Evolutionary conservation across 1,140 invertebrate genomes (phyloP).

Genomic region (Oreohelix idahoensis): DNA sequence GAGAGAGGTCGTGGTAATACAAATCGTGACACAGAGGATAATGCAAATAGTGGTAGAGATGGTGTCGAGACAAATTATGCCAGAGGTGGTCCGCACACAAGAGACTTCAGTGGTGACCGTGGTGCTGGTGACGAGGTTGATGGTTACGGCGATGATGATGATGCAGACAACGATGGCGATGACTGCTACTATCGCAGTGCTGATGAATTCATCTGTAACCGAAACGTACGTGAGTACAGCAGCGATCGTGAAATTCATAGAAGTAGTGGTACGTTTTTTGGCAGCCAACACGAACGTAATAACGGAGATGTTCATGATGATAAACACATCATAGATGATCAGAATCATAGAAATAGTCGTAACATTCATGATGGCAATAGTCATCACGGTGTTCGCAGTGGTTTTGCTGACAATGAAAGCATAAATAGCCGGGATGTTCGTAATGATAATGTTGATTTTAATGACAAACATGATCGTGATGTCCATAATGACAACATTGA

Average conservation of each 20-base stretch:
- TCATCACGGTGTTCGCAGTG: background rate
- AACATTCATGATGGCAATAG: background rate
- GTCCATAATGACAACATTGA: background rate
- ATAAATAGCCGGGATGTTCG: background rate
- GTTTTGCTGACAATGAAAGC: background rate
- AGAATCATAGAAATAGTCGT: background rate
- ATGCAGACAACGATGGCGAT: background rate
- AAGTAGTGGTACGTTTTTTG: background rate
- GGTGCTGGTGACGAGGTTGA: background rate
- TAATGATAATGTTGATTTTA: background rate
- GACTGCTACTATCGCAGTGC: slow-evolving; percentile 14
- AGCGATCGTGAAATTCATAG: slow-evolving; percentile 67
- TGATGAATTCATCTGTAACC: slow-evolving; percentile 32
- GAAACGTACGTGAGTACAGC: background rate
- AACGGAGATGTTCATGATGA: background rate
- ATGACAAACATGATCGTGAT: background rate
- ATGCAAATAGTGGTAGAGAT: too few relatives aligned
- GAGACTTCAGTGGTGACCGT: background rate
- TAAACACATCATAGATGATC: background rate
- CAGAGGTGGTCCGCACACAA: too few relatives aligned
- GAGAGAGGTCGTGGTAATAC: background rate
- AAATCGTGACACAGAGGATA: background rate
- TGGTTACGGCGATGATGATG: slow-evolving; percentile 33
- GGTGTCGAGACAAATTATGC: too few relatives aligned
- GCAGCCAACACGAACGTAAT: background rate